Percentiles rank a stretch among this genome's conserved stretches.
Conservation (phyloP, 2,888 invertebrate genomes). For the Protophormia terraenovae region DNA sequence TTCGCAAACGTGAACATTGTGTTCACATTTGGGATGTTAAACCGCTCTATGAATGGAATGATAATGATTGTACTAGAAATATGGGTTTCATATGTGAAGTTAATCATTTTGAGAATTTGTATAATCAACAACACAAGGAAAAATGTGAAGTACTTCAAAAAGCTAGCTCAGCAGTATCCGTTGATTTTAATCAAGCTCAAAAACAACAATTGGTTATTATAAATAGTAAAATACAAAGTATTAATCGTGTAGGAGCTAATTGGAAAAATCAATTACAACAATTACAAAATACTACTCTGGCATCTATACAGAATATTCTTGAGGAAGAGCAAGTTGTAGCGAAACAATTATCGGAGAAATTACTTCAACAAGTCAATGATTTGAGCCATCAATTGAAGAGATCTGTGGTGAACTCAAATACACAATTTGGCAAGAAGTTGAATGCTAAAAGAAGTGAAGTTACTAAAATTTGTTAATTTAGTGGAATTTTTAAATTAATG, state of each 20-base stretch:
- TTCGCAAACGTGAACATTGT: not conserved
- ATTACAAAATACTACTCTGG: not conserved
- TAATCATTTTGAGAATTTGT: not conserved
- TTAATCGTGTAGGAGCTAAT: not conserved
- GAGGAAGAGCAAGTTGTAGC: not conserved
- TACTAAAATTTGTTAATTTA: not conserved
- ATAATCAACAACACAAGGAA: not conserved
- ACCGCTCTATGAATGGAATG: conserved; percentile 6
- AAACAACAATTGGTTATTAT: not conserved
- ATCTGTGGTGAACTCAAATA: not conserved
- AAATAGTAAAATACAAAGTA: not conserved
- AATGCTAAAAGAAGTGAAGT: not conserved
- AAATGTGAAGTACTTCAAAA: not conserved
- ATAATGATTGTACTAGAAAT: not conserved
- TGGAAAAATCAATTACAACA: not conserved
- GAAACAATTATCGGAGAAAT: not conserved
- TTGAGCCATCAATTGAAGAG: not conserved
- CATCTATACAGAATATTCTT: not conserved
- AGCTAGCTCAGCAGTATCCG: not conserved
- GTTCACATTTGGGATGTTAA: conserved; percentile 9
- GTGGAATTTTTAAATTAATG: too few relatives aligned
- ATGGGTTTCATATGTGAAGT: conserved; percentile 28
- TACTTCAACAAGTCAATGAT: not conserved
- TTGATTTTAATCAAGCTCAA: not conserved
- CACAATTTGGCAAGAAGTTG: not conserved